Percentiles rank a stretch among this genome's conserved stretches.
Conservation (phyloP, 2,888 invertebrate genomes). For the Vandiemenella viatica region DNA sequence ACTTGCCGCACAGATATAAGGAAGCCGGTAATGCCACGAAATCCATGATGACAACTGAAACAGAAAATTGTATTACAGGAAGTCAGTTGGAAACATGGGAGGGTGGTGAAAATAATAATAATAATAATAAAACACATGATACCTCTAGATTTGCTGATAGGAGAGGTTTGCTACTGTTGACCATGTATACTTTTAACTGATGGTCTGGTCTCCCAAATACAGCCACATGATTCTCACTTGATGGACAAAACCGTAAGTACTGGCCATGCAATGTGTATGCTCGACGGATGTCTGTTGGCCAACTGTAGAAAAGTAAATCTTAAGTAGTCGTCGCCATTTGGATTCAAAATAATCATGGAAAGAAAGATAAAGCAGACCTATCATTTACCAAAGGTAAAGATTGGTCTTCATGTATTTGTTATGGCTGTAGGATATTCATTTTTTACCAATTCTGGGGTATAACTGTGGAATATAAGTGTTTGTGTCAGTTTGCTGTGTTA, state of each 20-base stretch:
- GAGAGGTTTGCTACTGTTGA: constrained; percentile 38
- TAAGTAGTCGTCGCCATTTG: too few species aligned
- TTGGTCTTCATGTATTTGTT: too few species aligned
- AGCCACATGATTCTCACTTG: constrained; percentile 46
- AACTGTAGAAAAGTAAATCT: background rate
- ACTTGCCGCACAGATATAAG: constrained; percentile 41
- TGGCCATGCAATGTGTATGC: background rate
- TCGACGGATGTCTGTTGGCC: background rate
- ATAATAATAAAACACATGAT: too few species aligned
- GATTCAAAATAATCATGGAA: too few species aligned
- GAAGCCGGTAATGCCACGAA: constrained; percentile 46
- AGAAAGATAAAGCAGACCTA: too few species aligned
- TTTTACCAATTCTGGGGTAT: too few species aligned
- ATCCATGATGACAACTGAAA: constrained; percentile 37
- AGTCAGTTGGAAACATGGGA: background rate
- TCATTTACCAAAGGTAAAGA: too few species aligned
- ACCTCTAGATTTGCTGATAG: constrained; percentile 35
- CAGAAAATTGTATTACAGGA: background rate
- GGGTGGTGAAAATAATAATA: background rate
- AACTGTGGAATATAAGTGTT: too few species aligned
- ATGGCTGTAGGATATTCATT: too few species aligned
- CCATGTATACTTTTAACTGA: constrained; percentile 45
- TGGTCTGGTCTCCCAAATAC: constrained; percentile 50
- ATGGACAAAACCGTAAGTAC: constrained; percentile 42
- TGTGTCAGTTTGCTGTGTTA: too few species aligned